These are phyloP conservation scores for Ceryle rudis DNA, from an alignment of 2,797 vertebrate species.

Conservation along the genomic window DNA sequence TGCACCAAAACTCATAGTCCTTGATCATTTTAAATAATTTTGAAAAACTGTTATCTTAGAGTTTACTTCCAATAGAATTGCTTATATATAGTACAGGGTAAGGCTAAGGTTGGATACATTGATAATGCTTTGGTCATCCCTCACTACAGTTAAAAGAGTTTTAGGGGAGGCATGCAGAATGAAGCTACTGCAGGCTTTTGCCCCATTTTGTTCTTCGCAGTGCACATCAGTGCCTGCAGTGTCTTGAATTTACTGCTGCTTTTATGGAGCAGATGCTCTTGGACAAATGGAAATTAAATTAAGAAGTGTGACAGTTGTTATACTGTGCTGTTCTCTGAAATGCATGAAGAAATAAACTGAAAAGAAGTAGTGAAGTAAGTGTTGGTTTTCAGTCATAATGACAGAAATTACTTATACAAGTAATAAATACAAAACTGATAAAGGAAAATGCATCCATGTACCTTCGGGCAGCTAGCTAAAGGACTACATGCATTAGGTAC, in stretches of 20 bases:
- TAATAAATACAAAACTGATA: not conserved
- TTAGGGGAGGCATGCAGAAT: not conserved
- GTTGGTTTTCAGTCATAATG: not conserved
- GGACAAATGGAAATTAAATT: not conserved
- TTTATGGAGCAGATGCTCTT: not conserved
- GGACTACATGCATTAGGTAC: not conserved
- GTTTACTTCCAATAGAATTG: not conserved
- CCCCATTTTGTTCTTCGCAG: not conserved
- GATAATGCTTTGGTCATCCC: not conserved
- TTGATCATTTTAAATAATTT: not conserved
- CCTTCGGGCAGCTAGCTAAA: not conserved
- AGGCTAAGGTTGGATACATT: not conserved
- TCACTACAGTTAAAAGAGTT: not conserved
- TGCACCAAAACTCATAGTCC: not conserved
- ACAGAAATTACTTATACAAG: not conserved
- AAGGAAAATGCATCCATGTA: not conserved
- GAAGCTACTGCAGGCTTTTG: not conserved
- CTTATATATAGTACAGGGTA: not conserved
- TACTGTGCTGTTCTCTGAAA: not conserved
- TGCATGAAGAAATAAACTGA: not conserved
- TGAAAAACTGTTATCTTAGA: not conserved
- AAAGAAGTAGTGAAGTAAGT: not conserved
- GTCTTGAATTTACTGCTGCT: not conserved
- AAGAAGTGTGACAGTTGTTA: not conserved
- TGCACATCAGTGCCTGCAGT: not conserved